Evolutionary conservation across 1,140 invertebrate genomes (phyloP).

Genomic region (Megalonaias nervosa): DNA sequence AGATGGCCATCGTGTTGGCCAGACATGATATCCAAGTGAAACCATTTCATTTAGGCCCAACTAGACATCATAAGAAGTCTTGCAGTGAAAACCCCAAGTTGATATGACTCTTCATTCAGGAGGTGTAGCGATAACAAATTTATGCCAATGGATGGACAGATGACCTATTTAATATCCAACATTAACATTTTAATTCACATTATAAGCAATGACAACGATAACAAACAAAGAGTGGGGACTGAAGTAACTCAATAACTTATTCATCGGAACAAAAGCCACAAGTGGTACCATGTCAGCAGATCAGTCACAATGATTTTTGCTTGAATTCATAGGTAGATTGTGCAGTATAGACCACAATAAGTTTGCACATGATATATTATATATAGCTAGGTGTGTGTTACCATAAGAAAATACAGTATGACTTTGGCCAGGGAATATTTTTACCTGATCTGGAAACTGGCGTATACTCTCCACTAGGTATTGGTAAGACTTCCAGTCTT

Average conservation of each 20-base stretch:
- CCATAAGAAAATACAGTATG: neutral
- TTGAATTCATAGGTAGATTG: neutral
- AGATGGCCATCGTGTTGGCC: too few species aligned
- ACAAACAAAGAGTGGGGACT: too few species aligned
- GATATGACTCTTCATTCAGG: too few species aligned
- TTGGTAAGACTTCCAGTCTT: constrained; percentile 97
- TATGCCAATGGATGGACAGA: too few species aligned
- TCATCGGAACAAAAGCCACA: neutral
- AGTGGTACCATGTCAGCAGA: neutral
- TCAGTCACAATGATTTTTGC: neutral
- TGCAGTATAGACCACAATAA: neutral
- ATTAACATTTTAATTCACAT: too few species aligned
- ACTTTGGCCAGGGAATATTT: neutral
- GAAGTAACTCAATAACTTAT: neutral
- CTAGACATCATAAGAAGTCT: too few species aligned
- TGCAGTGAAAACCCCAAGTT: too few species aligned
- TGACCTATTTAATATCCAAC: too few species aligned
- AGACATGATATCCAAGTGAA: too few species aligned
- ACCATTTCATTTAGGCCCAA: too few species aligned
- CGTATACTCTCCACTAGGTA: constrained; percentile 99
- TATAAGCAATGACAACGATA: too few species aligned
- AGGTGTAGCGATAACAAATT: too few species aligned
- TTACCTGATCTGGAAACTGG: constrained; percentile 93
- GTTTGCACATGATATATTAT: neutral
- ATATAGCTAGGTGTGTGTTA: neutral